These are phyloP conservation scores for Miniopterus natalensis DNA, from an alignment of 2,113 vertebrate genomes.

Conservation along the genomic window DNA sequence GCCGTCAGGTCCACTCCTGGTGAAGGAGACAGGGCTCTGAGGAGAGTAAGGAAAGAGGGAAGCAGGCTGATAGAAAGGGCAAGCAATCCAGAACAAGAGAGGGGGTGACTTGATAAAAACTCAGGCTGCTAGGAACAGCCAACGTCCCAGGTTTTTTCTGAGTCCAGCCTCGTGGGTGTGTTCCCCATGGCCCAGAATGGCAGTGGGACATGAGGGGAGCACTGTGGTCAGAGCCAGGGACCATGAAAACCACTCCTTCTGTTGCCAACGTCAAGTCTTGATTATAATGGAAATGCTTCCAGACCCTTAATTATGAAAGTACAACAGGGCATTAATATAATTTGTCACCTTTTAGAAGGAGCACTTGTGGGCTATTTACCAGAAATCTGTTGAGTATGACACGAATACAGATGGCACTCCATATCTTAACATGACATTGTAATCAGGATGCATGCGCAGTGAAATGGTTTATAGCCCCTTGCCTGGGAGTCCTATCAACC, in stretches of 20 bases:
- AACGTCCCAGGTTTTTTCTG: neutral
- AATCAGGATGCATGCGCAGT: constrained; percentile 84
- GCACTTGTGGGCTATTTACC: constrained; percentile 83
- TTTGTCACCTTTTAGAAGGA: constrained; percentile 83
- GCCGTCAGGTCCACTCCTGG: neutral
- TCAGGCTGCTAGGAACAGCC: neutral
- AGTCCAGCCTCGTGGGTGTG: neutral
- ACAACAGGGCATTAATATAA: constrained; percentile 75
- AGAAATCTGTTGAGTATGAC: constrained; percentile 87
- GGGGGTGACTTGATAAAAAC: neutral
- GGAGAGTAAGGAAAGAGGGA: neutral
- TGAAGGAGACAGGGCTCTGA: neutral
- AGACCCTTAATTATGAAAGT: constrained; percentile 82
- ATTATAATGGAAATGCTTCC: constrained; percentile 79
- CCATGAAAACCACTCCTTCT: neutral
- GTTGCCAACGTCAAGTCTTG: constrained; percentile 16
- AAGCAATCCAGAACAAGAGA: neutral
- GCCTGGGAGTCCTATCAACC: constrained; percentile 75
- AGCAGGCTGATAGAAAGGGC: neutral
- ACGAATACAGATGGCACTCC: constrained; percentile 85
- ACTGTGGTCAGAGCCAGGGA: neutral
- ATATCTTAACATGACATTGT: constrained; percentile 85
- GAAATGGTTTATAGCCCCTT: constrained; percentile 83
- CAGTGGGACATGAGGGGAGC: neutral
- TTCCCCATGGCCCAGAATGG: neutral